Conservation (phyloP, 2,888 invertebrate genomes). For the Tolmerus cingulatus region DNA sequence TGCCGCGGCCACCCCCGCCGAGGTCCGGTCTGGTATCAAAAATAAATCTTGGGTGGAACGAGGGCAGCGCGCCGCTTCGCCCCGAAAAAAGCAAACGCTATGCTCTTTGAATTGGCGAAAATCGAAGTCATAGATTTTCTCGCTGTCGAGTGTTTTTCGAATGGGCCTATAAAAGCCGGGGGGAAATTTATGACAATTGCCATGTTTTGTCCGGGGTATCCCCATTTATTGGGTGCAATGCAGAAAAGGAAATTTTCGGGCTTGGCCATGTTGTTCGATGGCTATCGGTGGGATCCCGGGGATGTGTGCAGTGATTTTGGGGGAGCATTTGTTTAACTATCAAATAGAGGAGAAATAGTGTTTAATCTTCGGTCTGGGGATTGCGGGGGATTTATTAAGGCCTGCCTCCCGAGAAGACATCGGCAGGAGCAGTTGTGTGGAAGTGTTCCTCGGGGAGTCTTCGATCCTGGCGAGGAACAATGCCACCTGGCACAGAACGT, state of each 20-base stretch:
- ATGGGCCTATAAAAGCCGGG: not conserved
- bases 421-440: not conserved
- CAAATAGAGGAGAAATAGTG: not conserved
- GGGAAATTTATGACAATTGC: conserved; percentile 10
- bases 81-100: not conserved
- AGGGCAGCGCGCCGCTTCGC: not conserved
- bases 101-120: conserved; percentile 3
- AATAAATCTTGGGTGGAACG: conserved; percentile 1
- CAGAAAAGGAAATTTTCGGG: not conserved
- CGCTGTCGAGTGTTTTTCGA: not conserved
- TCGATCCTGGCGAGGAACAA: not conserved
- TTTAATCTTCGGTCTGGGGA: not conserved
- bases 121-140: conserved; percentile 26
- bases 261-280: not conserved
- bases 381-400: not conserved
- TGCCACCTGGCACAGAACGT: not conserved
- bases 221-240: not conserved
- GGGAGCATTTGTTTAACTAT: not conserved
- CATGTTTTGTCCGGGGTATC: not conserved
- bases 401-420: not conserved
- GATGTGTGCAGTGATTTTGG: not conserved
- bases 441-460: not conserved
- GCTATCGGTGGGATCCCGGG: not conserved
- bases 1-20: not conserved
- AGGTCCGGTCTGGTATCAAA: not conserved